These are phyloP conservation scores for Synaphobranchus kaupii DNA, from an alignment of 2,797 vertebrate genomes.

Conservation along the genomic window DNA sequence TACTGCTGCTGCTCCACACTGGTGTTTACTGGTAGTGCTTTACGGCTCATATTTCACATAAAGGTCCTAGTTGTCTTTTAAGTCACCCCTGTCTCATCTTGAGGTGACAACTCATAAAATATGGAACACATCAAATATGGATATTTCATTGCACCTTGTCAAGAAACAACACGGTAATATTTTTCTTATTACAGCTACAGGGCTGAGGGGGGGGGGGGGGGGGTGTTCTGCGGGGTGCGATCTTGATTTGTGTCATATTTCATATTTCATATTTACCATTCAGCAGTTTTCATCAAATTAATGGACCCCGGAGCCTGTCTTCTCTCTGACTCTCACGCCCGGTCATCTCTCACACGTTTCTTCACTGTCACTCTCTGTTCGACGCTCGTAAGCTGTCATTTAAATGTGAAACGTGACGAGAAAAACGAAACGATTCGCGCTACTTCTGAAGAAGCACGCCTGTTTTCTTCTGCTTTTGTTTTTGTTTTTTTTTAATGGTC, in stretches of 20 bases:
- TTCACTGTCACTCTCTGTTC: not conserved
- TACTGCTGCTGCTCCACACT: not conserved
- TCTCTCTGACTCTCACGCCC: not conserved
- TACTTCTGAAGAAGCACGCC: not conserved
- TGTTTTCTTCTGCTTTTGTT: not conserved
- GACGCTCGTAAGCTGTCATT: not conserved
- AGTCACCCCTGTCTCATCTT: constrained; percentile 8
- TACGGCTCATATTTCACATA: not conserved
- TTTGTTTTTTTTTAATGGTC: not conserved
- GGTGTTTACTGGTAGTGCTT: not conserved
- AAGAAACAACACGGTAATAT: constrained; percentile 3
- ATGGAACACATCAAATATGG: not conserved
- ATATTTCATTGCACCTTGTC: constrained; percentile 17
- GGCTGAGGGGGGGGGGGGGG: not conserved
- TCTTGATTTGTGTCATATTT: not conserved
- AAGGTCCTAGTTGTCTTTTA: not conserved
- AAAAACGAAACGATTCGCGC: not conserved
- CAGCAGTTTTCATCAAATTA: not conserved
- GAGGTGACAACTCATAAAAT: not conserved
- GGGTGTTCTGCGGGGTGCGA: not conserved
- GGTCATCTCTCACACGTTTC: not conserved
- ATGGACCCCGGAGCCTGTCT: not conserved
- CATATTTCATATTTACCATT: not conserved
- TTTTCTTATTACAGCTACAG: not conserved
- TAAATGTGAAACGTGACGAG: not conserved